Evolutionary conservation across 2,888 invertebrate species (phyloP), one percentile per base, ranked within the genome.

Genomic region (Sepiola atlantica): DNA sequence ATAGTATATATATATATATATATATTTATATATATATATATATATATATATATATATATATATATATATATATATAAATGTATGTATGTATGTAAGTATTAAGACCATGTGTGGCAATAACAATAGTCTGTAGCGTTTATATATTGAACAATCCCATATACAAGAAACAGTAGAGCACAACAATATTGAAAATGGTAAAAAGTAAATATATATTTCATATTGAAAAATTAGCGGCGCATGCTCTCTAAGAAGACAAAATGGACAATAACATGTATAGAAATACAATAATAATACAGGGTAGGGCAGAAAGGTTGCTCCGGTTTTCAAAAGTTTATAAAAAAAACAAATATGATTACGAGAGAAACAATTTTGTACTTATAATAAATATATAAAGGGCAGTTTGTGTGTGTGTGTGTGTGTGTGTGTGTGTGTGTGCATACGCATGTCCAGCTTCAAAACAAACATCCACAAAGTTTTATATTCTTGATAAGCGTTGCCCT

Each of bases 121-220:
- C 2, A n/a, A n/a, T n/a, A 28, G n/a, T 77, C 14, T 28, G 24
- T 61, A 21, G 21, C 0, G 57, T 61, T 24, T n/a, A 77, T 77
- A 28, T 77, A 77, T n/a, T 77, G 77, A 77, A 77, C 77, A 77
- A 77, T 77, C 77, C 77, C 77, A 77, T 77, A 77, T 28, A 77
- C 77, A 77, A 77, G 28, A 12, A 28, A 28, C 10, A 28, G 14
- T 77, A 77, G n/a, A 10, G 16, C n/a, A 77, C 28, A 28, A 77
- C 28, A 77, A 28, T 77, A 77, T 77, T 77, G 77, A n/a, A 77
- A 77, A 77, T 28, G n/a, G 77, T 77, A 12, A n/a, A 77, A 28
- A 77, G n/a, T 61, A 77, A n/a, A 77, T 28, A 92, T 28, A 92
- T 45, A 92, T 92, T 92, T 92, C 54, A 92, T 54, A 54, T 92